Conservation (phyloP, 1,140 invertebrate species). For the Tetranychus urticae region DNA sequence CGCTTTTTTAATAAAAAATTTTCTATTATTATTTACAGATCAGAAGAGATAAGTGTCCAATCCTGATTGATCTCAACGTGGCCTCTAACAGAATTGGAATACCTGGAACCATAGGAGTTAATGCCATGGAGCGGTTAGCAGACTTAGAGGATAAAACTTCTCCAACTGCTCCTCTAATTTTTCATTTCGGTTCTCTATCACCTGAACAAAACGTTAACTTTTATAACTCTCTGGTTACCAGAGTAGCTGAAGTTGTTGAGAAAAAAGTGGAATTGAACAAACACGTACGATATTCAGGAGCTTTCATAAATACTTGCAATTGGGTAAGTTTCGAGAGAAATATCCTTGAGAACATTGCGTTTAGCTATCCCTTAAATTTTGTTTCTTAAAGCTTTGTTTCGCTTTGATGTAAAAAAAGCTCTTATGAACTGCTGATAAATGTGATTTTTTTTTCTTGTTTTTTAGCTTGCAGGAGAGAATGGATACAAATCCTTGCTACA, state of each 20-base stretch:
- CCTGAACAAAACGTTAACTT: slow-evolving; percentile 43
- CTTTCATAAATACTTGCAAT: slow-evolving; percentile 91
- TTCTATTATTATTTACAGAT: background rate
- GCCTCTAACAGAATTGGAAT: slow-evolving; percentile 80
- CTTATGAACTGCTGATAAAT: no score
- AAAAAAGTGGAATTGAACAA: slow-evolving; percentile 9
- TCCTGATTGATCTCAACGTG: slow-evolving; percentile 88
- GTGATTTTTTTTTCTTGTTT: background rate
- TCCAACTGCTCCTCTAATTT: slow-evolving; percentile 68
- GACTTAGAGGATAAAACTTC: slow-evolving; percentile 78
- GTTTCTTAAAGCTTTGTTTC: background rate
- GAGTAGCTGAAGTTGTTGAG: slow-evolving; percentile 59
- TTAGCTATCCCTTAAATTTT: background rate
- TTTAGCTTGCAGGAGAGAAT: slow-evolving; percentile 24
- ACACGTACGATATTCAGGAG: slow-evolving; percentile 32
- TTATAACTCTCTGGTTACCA: slow-evolving; percentile 59
- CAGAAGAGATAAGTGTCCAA: slow-evolving; percentile 46
- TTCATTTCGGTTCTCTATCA: slow-evolving; percentile 71
- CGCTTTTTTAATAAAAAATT: background rate
- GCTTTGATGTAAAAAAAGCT: no score
- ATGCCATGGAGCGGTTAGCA: slow-evolving; percentile 60
- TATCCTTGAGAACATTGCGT: background rate
- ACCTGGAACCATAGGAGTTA: slow-evolving; percentile 46
- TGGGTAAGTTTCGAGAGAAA: slow-evolving; percentile 36
- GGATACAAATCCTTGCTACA: slow-evolving; percentile 32